phyloP scores from a whole-genome alignment of 2,797 vertebrate species.

The Glyptemys insculpta region DNA sequence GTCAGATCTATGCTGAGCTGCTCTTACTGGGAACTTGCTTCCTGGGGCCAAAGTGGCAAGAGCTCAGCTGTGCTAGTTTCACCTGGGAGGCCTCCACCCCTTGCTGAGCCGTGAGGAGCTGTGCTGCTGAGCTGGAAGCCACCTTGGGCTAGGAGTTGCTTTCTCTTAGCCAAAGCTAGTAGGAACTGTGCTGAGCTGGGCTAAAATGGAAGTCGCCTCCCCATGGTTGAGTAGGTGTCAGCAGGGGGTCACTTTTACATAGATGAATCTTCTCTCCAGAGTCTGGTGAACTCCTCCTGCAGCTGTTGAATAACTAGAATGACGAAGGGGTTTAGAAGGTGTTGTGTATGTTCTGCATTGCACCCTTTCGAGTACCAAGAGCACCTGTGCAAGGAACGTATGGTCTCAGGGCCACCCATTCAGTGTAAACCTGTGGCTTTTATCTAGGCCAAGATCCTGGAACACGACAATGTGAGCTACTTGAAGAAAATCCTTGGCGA shows the following conservation, averaged over 20 bases:
- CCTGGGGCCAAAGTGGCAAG: neutral
- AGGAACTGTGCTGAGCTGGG: neutral
- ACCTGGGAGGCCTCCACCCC: neutral
- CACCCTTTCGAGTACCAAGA: neutral
- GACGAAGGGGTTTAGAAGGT: neutral
- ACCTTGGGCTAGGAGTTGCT: neutral
- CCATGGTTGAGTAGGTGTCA: neutral
- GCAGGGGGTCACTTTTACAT: neutral
- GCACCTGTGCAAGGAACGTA: neutral
- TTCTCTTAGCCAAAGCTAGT: neutral
- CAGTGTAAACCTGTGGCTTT: neutral
- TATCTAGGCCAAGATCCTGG: conserved; percentile 94
- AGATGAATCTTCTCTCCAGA: neutral
- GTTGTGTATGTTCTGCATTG: neutral
- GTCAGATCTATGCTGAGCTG: neutral
- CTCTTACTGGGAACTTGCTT: neutral
- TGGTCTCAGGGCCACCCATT: neutral
- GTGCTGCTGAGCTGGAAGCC: neutral
- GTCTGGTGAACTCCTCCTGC: neutral
- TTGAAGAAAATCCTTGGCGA: conserved; percentile 98
- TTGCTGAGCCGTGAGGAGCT: neutral
- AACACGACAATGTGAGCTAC: conserved; percentile 97
- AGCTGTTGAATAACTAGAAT: neutral
- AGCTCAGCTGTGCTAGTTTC: neutral
- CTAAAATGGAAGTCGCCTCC: neutral